A percentile compares a stretch with the other conserved stretches of the same genome.
phyloP scores from a whole-genome alignment of 2,797 vertebrate genomes.

The Sibirionetta formosa region DNA sequence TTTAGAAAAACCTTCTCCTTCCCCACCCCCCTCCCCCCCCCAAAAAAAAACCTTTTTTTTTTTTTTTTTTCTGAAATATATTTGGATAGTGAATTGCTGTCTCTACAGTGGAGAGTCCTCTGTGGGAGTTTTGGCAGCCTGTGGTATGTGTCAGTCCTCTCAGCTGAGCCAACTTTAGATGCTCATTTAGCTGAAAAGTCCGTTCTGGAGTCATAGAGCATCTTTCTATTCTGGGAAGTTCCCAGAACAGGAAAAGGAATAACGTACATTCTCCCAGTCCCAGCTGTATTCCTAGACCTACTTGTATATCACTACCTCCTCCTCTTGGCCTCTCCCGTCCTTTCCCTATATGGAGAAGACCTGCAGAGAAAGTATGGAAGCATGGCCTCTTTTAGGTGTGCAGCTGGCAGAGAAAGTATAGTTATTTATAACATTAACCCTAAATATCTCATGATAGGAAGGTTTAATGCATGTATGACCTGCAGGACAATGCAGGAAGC shows the following conservation, averaged over 20 bases:
- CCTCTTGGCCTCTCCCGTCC: not conserved
- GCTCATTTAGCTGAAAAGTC: constrained; percentile 21
- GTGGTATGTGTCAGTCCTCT: constrained; percentile 1
- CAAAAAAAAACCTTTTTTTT: not conserved
- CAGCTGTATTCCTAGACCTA: accelerated
- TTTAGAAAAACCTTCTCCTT: no score
- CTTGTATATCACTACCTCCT: not conserved
- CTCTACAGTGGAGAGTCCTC: not conserved
- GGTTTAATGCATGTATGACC: not conserved
- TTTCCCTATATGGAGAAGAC: not conserved
- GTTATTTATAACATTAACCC: not conserved
- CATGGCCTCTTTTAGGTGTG: not conserved
- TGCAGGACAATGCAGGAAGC: not conserved
- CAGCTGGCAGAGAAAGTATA: not conserved
- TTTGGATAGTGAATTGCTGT: constrained; percentile 8
- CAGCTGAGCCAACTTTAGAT: constrained; percentile 40
- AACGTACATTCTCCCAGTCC: not conserved
- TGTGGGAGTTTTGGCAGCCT: constrained; percentile 46
- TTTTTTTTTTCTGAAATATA: not conserved
- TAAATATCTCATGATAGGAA: not conserved
- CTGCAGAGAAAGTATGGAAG: not conserved
- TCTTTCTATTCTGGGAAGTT: constrained; percentile 16
- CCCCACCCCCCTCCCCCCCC: accelerated
- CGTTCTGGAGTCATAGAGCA: not conserved
- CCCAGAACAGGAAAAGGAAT: not conserved